Conservation (phyloP, 2,888 invertebrate genomes). For the Epinotia ramella region DNA sequence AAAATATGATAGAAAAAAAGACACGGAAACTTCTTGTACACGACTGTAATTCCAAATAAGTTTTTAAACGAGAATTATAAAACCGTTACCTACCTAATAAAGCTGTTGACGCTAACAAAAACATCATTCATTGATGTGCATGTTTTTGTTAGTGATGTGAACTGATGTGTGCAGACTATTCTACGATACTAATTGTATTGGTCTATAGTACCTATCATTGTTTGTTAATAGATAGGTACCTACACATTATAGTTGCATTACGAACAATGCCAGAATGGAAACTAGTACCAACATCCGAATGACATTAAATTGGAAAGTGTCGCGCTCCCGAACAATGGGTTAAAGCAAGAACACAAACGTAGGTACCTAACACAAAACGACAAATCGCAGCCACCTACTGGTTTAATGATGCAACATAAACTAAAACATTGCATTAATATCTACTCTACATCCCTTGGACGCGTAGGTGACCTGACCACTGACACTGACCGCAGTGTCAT, state of each 20-base stretch:
- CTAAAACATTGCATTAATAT: background rate
- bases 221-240: slow-evolving; percentile 8
- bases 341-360: slow-evolving; percentile 23
- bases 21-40: background rate
- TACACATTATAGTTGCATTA: slow-evolving; percentile 17
- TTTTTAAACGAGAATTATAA: slow-evolving; percentile 1
- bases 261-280: slow-evolving; percentile 24
- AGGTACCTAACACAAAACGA: background rate
- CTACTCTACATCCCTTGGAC: background rate
- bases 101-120: background rate
- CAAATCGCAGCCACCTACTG: background rate
- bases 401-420: background rate
- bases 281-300: slow-evolving; percentile 35
- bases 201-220: background rate
- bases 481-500: slow-evolving; percentile 6
- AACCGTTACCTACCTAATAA: background rate
- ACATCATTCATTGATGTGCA: slow-evolving; percentile 2
- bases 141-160: background rate
- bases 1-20: background rate
- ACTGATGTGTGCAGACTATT: background rate
- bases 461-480: slow-evolving; percentile 12
- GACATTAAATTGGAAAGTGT: slow-evolving; percentile 44
- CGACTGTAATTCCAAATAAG: slow-evolving; percentile 21
- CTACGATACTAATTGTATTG: slow-evolving; percentile 4
- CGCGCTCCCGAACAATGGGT: slow-evolving; percentile 38